Evolutionary conservation across 2,888 invertebrate genomes (phyloP).

Genomic region (Eupithecia centaureata): DNA sequence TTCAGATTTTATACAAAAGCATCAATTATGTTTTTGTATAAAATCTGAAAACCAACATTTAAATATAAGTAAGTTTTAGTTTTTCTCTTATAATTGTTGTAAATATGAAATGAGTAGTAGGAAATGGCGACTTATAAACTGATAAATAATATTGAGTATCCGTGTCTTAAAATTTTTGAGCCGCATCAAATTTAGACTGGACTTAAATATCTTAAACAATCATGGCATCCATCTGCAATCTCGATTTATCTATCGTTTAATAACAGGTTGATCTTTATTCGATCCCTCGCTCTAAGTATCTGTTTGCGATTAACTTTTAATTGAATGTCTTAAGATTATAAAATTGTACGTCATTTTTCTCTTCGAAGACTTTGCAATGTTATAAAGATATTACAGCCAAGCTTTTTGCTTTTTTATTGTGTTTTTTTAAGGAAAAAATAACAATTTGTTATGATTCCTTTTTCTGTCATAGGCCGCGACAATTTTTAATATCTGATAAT

Average conservation of each 20-base stretch:
- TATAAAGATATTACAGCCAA: neutral
- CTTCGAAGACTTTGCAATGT: neutral
- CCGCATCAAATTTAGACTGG: constrained; percentile 47
- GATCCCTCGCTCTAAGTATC: neutral
- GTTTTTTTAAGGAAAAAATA: too few species aligned
- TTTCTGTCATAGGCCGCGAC: too few species aligned
- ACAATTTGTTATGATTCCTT: neutral
- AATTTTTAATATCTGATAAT: too few species aligned
- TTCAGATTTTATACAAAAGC: too few species aligned
- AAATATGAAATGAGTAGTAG: too few species aligned
- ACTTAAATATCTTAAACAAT: constrained; percentile 63
- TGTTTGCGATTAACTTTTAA: constrained; percentile 55
- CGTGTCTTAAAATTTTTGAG: constrained; percentile 7
- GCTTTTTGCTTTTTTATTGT: too few species aligned
- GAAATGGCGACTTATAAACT: too few species aligned
- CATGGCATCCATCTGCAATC: constrained; percentile 51
- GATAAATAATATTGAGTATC: too few species aligned
- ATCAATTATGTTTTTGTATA: too few species aligned
- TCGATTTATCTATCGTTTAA: constrained; percentile 43
- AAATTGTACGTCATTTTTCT: neutral
- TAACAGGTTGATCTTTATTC: constrained; percentile 10
- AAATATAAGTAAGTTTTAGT: too few species aligned
- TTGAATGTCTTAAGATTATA: constrained; percentile 46
- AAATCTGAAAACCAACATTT: too few species aligned
- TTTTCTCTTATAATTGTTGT: too few species aligned